phyloP scores from a whole-genome alignment of 2,888 invertebrate genomes.

The Macropis europaea region DNA sequence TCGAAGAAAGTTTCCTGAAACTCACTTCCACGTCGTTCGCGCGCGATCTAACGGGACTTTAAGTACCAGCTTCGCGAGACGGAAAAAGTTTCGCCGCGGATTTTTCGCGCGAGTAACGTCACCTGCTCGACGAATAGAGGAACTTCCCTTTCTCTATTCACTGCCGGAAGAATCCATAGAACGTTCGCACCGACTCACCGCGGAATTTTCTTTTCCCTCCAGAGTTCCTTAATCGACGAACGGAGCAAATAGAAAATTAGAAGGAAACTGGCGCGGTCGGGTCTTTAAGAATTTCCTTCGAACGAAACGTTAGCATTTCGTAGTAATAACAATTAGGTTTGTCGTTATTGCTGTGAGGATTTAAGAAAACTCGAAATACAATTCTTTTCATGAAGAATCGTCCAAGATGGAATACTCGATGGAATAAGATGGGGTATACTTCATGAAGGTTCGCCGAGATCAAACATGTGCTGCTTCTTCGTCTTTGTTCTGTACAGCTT shows the following conservation, averaged over 20 bases:
- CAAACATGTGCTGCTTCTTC: no score
- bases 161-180: conserved; percentile 37
- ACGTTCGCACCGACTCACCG: conserved; percentile 31
- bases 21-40: conserved; percentile 51
- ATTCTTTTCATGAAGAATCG: no score
- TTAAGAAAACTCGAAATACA: no score
- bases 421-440: no score
- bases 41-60: conserved; percentile 64
- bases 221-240: conserved; percentile 2
- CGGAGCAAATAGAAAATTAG: not conserved
- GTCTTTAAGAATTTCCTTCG: no score
- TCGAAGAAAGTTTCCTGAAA: conserved; percentile 49
- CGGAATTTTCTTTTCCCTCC: conserved; percentile 15
- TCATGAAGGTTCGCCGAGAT: no score
- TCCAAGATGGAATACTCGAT: no score
- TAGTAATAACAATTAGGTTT: no score
- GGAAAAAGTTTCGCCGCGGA: conserved; percentile 57
- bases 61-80: conserved; percentile 50
- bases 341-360: no score
- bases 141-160: conserved; percentile 40
- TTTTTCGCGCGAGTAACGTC: conserved; percentile 62
- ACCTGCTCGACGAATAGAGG: conserved; percentile 47
- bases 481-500: no score
- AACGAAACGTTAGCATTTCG: no score
- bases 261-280: no score